A percentile compares a stretch with the other conserved stretches of the same genome.
Evolutionary conservation across 2,113 vertebrate genomes (phyloP).

Genomic region (Ariopsis seemanni): DNA sequence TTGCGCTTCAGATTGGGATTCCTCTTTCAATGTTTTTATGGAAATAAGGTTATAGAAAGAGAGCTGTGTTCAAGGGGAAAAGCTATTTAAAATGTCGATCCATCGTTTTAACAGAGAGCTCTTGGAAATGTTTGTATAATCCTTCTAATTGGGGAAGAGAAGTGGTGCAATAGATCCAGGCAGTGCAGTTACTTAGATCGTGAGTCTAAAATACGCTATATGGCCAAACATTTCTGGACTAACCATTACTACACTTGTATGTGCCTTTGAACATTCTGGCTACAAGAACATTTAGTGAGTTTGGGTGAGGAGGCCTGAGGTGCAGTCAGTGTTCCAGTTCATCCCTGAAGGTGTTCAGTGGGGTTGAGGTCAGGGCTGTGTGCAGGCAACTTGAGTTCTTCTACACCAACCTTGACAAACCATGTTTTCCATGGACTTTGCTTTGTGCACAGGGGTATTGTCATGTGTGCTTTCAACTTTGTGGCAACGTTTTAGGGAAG

Average conservation of each 20-base stretch:
- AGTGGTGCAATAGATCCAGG: not conserved
- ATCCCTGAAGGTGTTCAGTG: not conserved
- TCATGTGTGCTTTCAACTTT: too few species aligned
- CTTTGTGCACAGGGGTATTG: not conserved
- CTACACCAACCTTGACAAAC: not conserved
- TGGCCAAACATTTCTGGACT: not conserved
- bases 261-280: not conserved
- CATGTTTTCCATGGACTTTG: not conserved
- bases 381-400: not conserved
- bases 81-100: not conserved
- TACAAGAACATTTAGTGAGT: not conserved
- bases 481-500: too few species aligned
- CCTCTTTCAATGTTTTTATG: not conserved
- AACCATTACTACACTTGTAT: not conserved
- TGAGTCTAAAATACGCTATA: not conserved
- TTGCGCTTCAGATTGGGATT: not conserved
- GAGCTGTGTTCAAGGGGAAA: not conserved
- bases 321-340: not conserved
- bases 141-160: not conserved
- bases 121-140: not conserved
- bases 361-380: not conserved
- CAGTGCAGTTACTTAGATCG: not conserved
- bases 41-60: not conserved
- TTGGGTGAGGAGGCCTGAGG: not conserved
- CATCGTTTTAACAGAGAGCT: not conserved